Percentiles rank a stretch among this genome's conserved stretches.
These are phyloP conservation scores for Plusia festucae DNA, from an alignment of 2,888 invertebrate species.

Conservation along the genomic window DNA sequence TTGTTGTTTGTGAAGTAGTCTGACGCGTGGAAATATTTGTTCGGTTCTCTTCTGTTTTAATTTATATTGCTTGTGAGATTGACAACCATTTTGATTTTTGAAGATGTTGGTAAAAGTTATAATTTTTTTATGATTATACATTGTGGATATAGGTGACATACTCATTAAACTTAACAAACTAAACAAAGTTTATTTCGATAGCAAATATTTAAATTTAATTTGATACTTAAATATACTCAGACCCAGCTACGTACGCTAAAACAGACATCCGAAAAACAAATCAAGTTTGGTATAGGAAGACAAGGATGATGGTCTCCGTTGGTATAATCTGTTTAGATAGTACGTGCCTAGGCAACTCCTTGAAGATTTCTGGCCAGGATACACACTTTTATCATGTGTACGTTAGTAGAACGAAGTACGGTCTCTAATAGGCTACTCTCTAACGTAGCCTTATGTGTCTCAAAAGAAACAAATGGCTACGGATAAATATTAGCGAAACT, in stretches of 20 bases:
- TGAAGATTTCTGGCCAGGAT: not conserved
- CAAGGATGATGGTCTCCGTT: not conserved
- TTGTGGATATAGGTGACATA: too few relatives aligned
- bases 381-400: not conserved
- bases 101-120: too few relatives aligned
- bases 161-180: too few relatives aligned
- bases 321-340: not conserved
- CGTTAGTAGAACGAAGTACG: not conserved
- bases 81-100: too few relatives aligned
- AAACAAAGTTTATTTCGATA: too few relatives aligned
- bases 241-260: too few relatives aligned
- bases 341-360: not conserved
- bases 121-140: too few relatives aligned
- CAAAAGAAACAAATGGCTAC: not conserved
- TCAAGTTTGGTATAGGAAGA: not conserved
- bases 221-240: too few relatives aligned
- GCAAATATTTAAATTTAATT: too few relatives aligned
- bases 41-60: not conserved
- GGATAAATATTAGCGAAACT: not conserved
- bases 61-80: too few relatives aligned
- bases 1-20: slow-evolving; percentile 1
- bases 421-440: not conserved
- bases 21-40: slow-evolving; percentile 7
- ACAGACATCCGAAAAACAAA: not conserved
- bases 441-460: not conserved